A percentile compares a stretch with the other conserved stretches of the same genome.
These are phyloP conservation scores for Morpho deidamia DNA, from an alignment of 2,888 invertebrate species.

Conservation along the genomic window DNA sequence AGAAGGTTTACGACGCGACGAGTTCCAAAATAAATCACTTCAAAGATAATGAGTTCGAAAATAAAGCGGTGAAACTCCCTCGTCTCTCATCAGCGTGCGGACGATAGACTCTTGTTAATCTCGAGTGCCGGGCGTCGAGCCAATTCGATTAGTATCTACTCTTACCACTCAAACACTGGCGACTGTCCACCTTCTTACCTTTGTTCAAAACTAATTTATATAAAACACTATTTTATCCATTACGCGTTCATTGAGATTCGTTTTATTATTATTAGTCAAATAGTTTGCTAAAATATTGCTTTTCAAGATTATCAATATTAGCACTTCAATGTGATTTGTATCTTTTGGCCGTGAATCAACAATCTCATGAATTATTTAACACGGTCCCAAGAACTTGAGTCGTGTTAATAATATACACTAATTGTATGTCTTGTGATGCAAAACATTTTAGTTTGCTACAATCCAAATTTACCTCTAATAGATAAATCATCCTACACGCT, in stretches of 20 bases:
- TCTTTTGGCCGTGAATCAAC: constrained; percentile 56
- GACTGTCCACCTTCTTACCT: constrained; percentile 38
- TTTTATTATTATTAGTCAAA: constrained; percentile 31
- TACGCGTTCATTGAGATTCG: constrained; percentile 23
- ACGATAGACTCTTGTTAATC: constrained; percentile 50
- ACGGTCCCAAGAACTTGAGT: constrained; percentile 35
- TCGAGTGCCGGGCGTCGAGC: constrained; percentile 48
- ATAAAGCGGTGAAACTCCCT: constrained; percentile 67
- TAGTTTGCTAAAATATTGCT: constrained; percentile 30
- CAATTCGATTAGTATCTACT: constrained; percentile 52
- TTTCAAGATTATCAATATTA: constrained; percentile 43
- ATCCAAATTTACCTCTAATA: neutral
- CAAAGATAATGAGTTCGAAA: constrained; percentile 73
- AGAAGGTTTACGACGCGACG: constrained; percentile 30
- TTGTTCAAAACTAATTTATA: constrained; percentile 41
- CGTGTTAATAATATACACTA: constrained; percentile 39
- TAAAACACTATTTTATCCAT: constrained; percentile 37
- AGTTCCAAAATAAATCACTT: constrained; percentile 69
- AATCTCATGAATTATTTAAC: constrained; percentile 53
- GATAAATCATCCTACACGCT: neutral
- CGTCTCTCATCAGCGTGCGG: constrained; percentile 60
- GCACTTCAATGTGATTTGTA: constrained; percentile 34
- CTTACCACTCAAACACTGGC: constrained; percentile 41
- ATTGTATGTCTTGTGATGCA: constrained; percentile 29
- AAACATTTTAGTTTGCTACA: neutral